Percentiles rank a stretch among this genome's conserved stretches.
phyloP scores from a whole-genome alignment of 1,140 invertebrate species.

The Rhagoletis pomonella region DNA sequence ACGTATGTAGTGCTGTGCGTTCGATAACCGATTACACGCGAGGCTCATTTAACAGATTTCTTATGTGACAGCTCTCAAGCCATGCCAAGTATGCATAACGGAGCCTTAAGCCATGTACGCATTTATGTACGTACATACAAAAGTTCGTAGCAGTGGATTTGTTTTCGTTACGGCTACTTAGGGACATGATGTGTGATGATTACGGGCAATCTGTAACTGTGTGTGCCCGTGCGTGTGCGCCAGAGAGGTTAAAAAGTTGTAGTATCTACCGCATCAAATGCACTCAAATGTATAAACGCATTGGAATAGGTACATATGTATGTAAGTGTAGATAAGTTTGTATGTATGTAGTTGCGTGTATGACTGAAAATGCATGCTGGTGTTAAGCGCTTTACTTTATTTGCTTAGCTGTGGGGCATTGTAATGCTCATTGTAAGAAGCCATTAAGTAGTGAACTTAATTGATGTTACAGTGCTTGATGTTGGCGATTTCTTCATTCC shows the following conservation, averaged over 20 bases:
- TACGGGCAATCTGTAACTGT: not conserved
- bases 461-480: not conserved
- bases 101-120: not conserved
- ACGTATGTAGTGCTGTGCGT: too few relatives aligned
- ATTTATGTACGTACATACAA: not conserved
- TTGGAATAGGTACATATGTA: not conserved
- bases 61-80: too few relatives aligned
- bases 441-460: not conserved
- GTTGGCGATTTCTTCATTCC: too few relatives aligned
- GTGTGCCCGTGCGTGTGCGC: too few relatives aligned
- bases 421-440: not conserved
- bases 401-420: not conserved
- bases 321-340: not conserved
- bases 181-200: conserved; percentile 56
- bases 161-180: conserved; percentile 56
- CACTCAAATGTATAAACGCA: too few relatives aligned
- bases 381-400: not conserved
- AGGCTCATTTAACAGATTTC: too few relatives aligned
- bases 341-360: too few relatives aligned
- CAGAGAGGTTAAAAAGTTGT: not conserved
- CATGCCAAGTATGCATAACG: too few relatives aligned
- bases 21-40: too few relatives aligned
- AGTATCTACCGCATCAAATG: not conserved
- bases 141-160: not conserved
- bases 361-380: not conserved